Evolutionary conservation across 2,113 vertebrate genomes (phyloP), one percentile per base, ranked within the genome.

Genomic region (Scartelaos histophorus): DNA sequence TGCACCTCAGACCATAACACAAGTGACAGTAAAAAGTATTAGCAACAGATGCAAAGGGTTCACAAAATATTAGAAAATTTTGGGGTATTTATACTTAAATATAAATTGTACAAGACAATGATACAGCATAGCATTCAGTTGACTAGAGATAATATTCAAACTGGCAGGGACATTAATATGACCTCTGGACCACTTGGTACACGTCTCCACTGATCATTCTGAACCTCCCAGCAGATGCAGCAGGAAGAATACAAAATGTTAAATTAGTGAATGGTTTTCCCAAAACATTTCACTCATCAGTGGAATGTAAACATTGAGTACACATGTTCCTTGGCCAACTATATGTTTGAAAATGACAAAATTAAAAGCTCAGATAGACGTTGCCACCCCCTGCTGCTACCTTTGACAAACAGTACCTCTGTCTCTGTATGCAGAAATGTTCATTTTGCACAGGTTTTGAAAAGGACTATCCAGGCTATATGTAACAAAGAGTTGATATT

Each of bases 231-330:
- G 70, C 79, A 70, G 78, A 80, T 87, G 82, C 62, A 75, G 71
- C 64, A 80, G 75, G 70, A 60, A 76, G 85, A 82, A 86, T 74
- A 83, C 75, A 85, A 76, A 70, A 84, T 69, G 72, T 69, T 82
- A 70, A 78, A 78, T 73, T 49, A 73, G 75, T 69, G 88, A 84
- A 82, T 87, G 80, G 78, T 75, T 54, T 82, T 75, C 49, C 82
- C 76, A 75, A 85, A 73, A 81, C 69, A 70, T 82, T 83, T 86
- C 78, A 74, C 66, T 79, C 73, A 81, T 82, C 82, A 82, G 74
- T 91, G 87, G 87, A 92, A 92, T 91, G 91, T 92, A 92, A 92
- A 91, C 90, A 92, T 81, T 78, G 84, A 87, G 91, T 92, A 92
- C 90, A 92, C 90, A 78, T 88, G 78, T 88, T 91, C 89, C 88